These are phyloP conservation scores for Sarcophilus harrisii DNA, from an alignment of 2,797 vertebrate species.

Conservation along the genomic window DNA sequence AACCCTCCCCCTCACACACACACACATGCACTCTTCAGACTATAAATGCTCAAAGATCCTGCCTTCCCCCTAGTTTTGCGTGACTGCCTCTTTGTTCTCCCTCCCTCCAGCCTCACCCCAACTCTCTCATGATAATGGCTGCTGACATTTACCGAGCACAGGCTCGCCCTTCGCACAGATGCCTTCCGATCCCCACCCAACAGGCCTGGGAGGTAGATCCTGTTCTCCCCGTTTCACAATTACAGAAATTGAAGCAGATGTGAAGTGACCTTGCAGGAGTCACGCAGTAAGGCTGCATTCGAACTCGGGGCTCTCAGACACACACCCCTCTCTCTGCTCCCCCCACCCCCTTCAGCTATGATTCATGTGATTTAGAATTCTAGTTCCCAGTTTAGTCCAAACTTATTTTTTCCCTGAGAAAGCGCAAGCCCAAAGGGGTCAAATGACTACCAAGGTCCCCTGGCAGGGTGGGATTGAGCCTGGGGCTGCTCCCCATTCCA, in stretches of 20 bases:
- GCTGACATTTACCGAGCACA: not conserved
- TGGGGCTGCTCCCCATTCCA: not conserved
- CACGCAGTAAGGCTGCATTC: not conserved
- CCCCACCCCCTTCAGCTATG: not conserved
- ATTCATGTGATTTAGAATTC: no score
- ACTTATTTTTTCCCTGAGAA: no score
- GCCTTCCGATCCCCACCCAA: not conserved
- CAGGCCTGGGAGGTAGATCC: not conserved
- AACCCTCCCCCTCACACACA: not conserved
- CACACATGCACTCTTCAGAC: not conserved
- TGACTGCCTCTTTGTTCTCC: no score
- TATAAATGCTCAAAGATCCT: not conserved
- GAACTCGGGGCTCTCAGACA: not conserved
- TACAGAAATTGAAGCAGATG: not conserved
- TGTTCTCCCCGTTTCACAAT: not conserved
- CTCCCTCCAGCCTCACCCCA: not conserved
- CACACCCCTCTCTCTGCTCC: not conserved
- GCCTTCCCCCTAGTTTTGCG: not conserved
- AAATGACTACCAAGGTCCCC: no score
- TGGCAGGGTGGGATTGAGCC: no score
- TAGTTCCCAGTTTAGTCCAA: no score
- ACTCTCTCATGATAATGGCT: not conserved
- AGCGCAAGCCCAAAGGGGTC: not conserved
- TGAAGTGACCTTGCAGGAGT: not conserved
- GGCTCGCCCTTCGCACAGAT: not conserved